These are phyloP conservation scores for Ptyas mucosa DNA, from an alignment of 2,113 vertebrate species.

Conservation along the genomic window DNA sequence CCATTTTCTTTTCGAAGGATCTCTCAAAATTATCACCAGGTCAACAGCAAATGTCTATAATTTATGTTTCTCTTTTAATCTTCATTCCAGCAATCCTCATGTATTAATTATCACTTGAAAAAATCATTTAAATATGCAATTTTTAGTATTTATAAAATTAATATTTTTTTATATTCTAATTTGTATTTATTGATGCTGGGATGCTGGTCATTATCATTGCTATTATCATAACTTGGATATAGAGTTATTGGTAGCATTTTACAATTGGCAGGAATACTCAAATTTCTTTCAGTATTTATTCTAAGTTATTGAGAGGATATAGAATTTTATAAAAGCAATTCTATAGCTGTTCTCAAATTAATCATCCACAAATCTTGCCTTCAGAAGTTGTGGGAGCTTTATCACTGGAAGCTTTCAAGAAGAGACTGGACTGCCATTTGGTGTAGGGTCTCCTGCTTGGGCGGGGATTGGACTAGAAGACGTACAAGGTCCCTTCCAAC, in stretches of 20 bases:
- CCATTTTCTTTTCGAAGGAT: no score
- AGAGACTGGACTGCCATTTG: no score
- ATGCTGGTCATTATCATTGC: not conserved
- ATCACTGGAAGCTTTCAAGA: no score
- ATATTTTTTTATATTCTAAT: not conserved
- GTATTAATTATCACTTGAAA: not conserved
- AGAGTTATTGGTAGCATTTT: not conserved
- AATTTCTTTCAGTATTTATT: not conserved
- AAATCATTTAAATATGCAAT: not conserved
- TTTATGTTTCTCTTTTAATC: not conserved
- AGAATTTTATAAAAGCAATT: not conserved
- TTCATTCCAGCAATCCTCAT: not conserved
- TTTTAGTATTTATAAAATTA: not conserved
- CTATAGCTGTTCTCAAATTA: not conserved
- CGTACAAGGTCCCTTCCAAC: no score
- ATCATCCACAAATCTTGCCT: not conserved
- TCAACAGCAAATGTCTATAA: not conserved
- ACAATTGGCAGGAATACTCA: not conserved
- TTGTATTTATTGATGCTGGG: not conserved
- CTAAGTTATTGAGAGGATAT: not conserved
- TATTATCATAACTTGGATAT: not conserved
- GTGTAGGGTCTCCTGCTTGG: no score
- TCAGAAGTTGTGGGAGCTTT: no score
- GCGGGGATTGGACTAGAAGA: no score
- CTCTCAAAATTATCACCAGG: no score